These are phyloP conservation scores for Drosophila colorata DNA, from an alignment of 2,888 invertebrate species.

Conservation along the genomic window DNA sequence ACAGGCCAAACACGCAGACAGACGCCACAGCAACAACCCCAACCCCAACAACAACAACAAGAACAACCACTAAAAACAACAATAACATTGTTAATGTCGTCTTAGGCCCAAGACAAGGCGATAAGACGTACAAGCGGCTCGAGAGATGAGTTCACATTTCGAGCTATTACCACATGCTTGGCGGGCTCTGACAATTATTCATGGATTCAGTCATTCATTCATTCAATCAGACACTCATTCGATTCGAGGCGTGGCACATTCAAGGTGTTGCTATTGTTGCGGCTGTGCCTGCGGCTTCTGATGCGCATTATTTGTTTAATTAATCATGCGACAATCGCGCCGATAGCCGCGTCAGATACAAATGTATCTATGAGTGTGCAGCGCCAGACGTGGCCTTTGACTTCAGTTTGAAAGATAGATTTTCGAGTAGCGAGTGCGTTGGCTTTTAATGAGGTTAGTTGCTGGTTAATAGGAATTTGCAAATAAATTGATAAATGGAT, in stretches of 20 bases:
- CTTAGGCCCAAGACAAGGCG: conserved; percentile 63
- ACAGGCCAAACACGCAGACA: conserved; percentile 48
- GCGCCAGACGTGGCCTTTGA: conserved; percentile 14
- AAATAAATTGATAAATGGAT: not conserved
- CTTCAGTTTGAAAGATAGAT: conserved; percentile 2
- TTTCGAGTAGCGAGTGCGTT: not conserved
- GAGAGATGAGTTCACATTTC: conserved; percentile 61
- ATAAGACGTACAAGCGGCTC: conserved; percentile 55
- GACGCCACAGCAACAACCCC: conserved; percentile 25
- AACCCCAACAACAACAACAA: conserved; percentile 29
- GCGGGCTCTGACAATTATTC: conserved; percentile 67
- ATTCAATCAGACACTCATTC: conserved; percentile 46
- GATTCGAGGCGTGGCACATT: conserved; percentile 54
- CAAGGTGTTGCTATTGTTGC: conserved; percentile 48
- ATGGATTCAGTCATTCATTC: conserved; percentile 55
- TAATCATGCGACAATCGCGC: conserved; percentile 73
- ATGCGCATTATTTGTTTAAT: conserved; percentile 66
- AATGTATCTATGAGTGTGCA: conserved; percentile 41
- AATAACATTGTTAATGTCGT: conserved; percentile 64
- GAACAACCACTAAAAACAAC: conserved; percentile 17
- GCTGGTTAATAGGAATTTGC: not conserved
- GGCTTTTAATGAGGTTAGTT: not conserved
- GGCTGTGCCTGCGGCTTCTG: conserved; percentile 24
- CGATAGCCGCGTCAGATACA: conserved; percentile 49
- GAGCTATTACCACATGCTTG: conserved; percentile 55